Percentiles rank a stretch among this genome's conserved stretches.
These are phyloP conservation scores for Diploptera punctata DNA, from an alignment of 2,888 invertebrate genomes.

Conservation along the genomic window DNA sequence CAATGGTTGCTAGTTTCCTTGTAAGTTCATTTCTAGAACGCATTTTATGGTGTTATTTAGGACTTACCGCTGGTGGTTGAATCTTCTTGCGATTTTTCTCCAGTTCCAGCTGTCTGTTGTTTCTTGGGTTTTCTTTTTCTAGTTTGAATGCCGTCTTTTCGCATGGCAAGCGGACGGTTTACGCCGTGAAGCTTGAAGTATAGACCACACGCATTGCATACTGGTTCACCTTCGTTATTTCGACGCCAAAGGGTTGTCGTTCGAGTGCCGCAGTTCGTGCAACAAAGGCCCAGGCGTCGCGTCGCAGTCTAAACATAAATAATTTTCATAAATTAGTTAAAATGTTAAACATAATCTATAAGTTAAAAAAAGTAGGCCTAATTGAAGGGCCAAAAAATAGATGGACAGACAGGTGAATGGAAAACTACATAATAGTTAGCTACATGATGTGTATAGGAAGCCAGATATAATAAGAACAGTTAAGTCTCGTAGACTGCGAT, in stretches of 20 bases:
- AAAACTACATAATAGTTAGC: no score
- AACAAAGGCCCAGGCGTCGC: constrained; percentile 87
- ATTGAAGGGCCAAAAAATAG: no score
- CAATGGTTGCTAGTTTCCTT: no score
- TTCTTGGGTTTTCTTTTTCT: constrained; percentile 93
- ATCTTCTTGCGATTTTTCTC: neutral
- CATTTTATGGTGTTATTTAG: no score
- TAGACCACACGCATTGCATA: constrained; percentile 97
- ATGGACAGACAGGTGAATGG: no score
- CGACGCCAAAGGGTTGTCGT: constrained; percentile 98
- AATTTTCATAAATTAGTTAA: no score
- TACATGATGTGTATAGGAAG: no score
- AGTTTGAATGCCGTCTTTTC: constrained; percentile 96
- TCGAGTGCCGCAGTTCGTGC: constrained; percentile 97
- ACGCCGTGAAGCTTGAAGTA: constrained; percentile 96
- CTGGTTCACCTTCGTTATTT: constrained; percentile 97
- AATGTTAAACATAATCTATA: no score
- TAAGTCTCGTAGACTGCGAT: no score
- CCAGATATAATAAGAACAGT: no score
- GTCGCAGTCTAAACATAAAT: constrained; percentile 79
- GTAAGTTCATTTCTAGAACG: no score
- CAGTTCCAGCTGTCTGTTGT: constrained; percentile 51
- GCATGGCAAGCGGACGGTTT: constrained; percentile 91
- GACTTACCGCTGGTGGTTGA: neutral
- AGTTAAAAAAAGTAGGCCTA: no score